Base-by-base conservation (phyloP, 2,888 invertebrate genomes). In the Lampropteryx suffumata region DNA sequence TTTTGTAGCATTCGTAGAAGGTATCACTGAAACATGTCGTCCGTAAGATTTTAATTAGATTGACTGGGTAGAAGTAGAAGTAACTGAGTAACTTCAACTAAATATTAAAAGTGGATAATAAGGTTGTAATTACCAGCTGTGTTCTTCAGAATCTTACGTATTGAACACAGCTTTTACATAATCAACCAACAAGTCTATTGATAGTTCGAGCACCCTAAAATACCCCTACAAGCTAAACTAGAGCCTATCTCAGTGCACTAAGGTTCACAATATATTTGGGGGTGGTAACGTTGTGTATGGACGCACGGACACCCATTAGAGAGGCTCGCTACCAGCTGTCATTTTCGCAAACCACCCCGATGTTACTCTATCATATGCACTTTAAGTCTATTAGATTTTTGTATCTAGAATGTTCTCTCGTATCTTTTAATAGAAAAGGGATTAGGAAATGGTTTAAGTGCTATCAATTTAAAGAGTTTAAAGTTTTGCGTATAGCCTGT, bases 271-370 rank as follows among this genome's bases (percentile, higher is more conserved):
- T 61, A 34, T 32, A 28, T 36, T 42, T 59, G 49, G 41, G 12
- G 36, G 33, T 37, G 45, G 41, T 52, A 29, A 26, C 17, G 43
- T 48, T 35, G 43, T 35, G 57, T 55, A 51, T 35, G 59, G 62
- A 59, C 59, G 65, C 67, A 54, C 57, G 67, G 67, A 72, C 64
- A 64, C 69, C 77, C 78, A 78, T 81, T 82, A 77, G 69, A 69
- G 67, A 49, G 48, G 40, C 61, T 64, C 55, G 66, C 40, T 66
- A 67, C n/a, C 82, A 82, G 80, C 81, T 81, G 82, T 76, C 74
- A 73, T 75, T 70, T 82, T 82, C 83, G 59, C 82, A 82, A 71
- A 74, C 65, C 46, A 57, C 43, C 33, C 34, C 24, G 35, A 35
- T 35, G n/a, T 2, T 39, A 27, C 29, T 50, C 34, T 44, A 30